Base-by-base conservation (phyloP, 2,888 invertebrate species). In the Strigamia maritima region DNA sequence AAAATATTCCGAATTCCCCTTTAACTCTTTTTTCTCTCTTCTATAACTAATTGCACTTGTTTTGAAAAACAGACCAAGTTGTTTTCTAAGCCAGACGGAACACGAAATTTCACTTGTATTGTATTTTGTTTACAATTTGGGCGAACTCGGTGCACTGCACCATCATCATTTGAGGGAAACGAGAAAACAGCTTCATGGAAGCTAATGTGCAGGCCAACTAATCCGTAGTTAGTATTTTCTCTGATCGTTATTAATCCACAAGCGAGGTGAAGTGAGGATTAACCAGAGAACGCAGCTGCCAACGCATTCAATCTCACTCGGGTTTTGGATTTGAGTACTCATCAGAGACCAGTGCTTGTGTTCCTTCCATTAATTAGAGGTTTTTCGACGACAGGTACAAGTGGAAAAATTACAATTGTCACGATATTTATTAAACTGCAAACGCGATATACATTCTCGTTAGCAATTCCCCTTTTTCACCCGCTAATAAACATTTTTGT, bases 221-320 rank as follows among this genome's bases (percentile, higher is more conserved):
- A 65, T 65, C 60, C 60, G 60, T 22, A 65, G 60, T 65, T 65
- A 65, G 60, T 65, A 65, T 65, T 65, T 65, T 24, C 22, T 22
- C 60, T 65, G 60, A 65, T 65, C 60, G 60, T 65, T 65, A 65
- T n/a, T 65, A 65, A 65, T 65, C 60, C 60, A 65, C 60, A 65
- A 65, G 60, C 19, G 60, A 65, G 60, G 60, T 19, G 60, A 65
- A 24, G 60, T 65, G 60, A 65, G 60, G 60, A 65, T 65, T 65
- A 65, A 65, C 60, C 60, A 12, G 60, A n/a, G 60, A 65, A 65
- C 60, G 60, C 60, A 65, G 60, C 60, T 65, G 60, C 60, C 60
- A 65, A 65, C 60, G 60, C 22, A n/a, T 65, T 65, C 60, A 19
- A 65, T 65, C 60, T 65, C 60, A 65, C 60, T 65, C 60, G 10